Base-by-base conservation (phyloP, 2,888 invertebrate species). In the Heterodera filipjevi region DNA sequence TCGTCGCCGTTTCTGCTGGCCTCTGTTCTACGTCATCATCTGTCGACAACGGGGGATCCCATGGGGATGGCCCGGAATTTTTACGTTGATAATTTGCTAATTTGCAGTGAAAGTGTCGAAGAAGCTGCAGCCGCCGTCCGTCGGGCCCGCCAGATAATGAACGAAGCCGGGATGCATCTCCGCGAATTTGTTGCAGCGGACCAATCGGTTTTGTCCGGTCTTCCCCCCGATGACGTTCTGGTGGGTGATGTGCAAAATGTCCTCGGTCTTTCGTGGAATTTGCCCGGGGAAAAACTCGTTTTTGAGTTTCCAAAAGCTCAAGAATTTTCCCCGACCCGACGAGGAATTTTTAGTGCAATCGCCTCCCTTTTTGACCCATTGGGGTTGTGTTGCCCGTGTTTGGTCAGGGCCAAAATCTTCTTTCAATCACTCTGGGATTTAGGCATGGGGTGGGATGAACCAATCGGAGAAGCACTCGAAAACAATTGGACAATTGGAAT, bases 51-150 rank as follows among this genome's bases (percentile, higher is more conserved):
- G 3, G 78, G 66, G 22, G 64, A 68, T 0, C 30, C 71, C 3
- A 2, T 84, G 39, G 76, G 70, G 19, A 70, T 83, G 39, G 22
- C 16, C 5, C 27, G 77, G 0, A 84, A 81, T 33, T 76, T 78
- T 19, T 83, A 83, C 72, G 82, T 83, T 2, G 84, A 83, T 74
- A 82, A 82, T 39, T 39, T 82, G 1, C 16, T 82, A 5, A 14
- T 80, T 6, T 70, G 66, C 5, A 53, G 59, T 16, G 39, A 71
- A 1, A 46, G 30, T 19, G 44, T n/a, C 1, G 75, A 77, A 14
- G 80, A 76, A 72, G 83, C 79, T 19, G 27, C 68, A 12, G 12
- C 8, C 3, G 33, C 68, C 14, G 70, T 68, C 27, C 80, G 76
- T 44, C 44, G 16, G 1, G 64, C 78, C 2, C n/a, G 35, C 0